These are phyloP conservation scores for Trematocara caparti DNA, from an alignment of 2,797 vertebrate species.

Conservation along the genomic window DNA sequence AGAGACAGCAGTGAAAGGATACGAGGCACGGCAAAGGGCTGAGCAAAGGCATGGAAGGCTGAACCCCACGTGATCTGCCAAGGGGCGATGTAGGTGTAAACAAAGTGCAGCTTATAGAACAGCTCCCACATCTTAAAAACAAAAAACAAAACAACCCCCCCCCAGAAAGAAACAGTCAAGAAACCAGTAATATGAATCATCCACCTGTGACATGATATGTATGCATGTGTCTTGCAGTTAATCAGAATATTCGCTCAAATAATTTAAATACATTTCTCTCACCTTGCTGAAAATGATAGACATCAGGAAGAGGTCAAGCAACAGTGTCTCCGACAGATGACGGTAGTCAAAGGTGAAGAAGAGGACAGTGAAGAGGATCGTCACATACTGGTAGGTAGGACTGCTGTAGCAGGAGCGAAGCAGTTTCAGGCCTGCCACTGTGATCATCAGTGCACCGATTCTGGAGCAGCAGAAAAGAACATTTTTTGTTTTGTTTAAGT, in stretches of 20 bases:
- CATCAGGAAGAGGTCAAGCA: slow-evolving; percentile 97
- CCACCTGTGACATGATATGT: neutral
- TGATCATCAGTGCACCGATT: slow-evolving; percentile 94
- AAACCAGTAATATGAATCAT: neutral
- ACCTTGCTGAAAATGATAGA: slow-evolving; percentile 99
- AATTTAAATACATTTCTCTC: slow-evolving; percentile 9
- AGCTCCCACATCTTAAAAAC: slow-evolving; percentile 89
- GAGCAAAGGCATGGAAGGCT: slow-evolving; percentile 97
- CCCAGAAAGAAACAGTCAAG: neutral
- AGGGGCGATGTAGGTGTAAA: slow-evolving; percentile 97
- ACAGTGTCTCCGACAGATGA: slow-evolving; percentile 93
- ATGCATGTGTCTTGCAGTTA: neutral
- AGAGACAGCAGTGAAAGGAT: slow-evolving; percentile 78
- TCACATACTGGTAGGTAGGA: slow-evolving; percentile 94
- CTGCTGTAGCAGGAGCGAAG: slow-evolving; percentile 95
- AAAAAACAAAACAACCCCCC: neutral
- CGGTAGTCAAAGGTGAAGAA: slow-evolving; percentile 98
- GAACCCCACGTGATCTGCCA: slow-evolving; percentile 99
- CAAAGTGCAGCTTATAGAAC: slow-evolving; percentile 95
- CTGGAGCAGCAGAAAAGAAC: slow-evolving; percentile 56
- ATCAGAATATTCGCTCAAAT: neutral
- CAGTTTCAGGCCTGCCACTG: slow-evolving; percentile 94
- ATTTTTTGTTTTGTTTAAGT: neutral
- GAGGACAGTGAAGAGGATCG: slow-evolving; percentile 94
- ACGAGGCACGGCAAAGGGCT: slow-evolving; percentile 98